phyloP scores from a whole-genome alignment of 2,888 invertebrate species.

The Cantharis flavilabris region DNA sequence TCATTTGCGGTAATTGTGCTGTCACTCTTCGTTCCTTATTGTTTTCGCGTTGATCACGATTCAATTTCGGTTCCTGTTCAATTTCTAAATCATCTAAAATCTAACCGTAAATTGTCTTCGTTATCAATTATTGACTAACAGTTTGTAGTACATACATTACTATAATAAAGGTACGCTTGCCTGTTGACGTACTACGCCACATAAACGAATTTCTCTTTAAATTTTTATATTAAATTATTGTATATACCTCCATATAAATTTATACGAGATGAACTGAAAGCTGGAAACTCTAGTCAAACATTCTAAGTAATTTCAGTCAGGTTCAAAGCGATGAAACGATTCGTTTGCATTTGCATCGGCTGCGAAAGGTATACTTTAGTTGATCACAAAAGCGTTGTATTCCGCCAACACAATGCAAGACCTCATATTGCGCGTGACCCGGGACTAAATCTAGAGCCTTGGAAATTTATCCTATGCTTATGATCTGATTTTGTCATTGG shows the following conservation, averaged over 20 bases:
- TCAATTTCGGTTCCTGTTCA: constrained; percentile 17
- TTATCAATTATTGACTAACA: constrained; percentile 10
- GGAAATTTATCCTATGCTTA: background rate
- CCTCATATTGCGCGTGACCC: background rate
- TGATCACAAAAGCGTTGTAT: background rate
- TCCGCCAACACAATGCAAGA: background rate
- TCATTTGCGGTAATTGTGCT: constrained; percentile 14
- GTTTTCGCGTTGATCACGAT: constrained; percentile 18
- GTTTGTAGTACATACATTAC: constrained; percentile 11
- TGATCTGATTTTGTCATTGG: background rate
- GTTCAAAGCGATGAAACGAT: background rate
- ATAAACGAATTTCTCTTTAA: too few species aligned
- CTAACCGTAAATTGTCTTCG: constrained; percentile 11
- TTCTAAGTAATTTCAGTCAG: background rate
- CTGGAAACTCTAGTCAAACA: background rate
- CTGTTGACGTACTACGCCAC: too few species aligned
- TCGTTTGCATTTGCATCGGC: background rate
- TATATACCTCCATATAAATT: background rate
- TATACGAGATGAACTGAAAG: background rate
- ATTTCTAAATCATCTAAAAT: constrained; percentile 11
- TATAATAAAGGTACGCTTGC: background rate
- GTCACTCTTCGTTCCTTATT: constrained; percentile 15
- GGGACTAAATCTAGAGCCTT: background rate
- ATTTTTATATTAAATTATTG: too few species aligned
- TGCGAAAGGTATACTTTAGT: background rate